Evolutionary conservation across 2,797 vertebrate genomes (phyloP).

Genomic region (Syngnathus rostellatus): DNA sequence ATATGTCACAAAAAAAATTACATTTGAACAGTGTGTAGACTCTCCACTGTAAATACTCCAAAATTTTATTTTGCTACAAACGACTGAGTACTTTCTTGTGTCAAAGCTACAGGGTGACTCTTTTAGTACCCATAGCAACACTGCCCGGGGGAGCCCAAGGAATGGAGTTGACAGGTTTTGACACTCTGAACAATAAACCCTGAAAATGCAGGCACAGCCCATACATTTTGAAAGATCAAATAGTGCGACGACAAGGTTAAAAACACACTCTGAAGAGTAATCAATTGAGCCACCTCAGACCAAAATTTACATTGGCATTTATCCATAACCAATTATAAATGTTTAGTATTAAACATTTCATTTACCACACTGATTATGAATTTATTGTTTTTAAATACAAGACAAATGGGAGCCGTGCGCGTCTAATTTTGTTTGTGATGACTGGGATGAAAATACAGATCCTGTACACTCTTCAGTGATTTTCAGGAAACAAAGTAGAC

Average conservation of each 20-base stretch:
- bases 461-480: neutral
- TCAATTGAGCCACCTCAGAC: neutral
- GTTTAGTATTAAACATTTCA: neutral
- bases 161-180: conserved; percentile 30
- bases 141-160: conserved; percentile 27
- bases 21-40: neutral
- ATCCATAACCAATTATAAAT: neutral
- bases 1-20: neutral
- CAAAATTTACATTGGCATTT: neutral
- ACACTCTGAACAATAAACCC: conserved; percentile 21
- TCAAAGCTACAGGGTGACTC: conserved; percentile 33
- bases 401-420: neutral
- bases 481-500: neutral
- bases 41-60: neutral
- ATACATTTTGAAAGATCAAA: conserved; percentile 39
- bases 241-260: conserved; percentile 6
- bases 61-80: neutral
- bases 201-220: conserved; percentile 10
- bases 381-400: neutral
- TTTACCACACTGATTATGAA: too few relatives aligned
- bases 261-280: neutral
- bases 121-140: conserved; percentile 50
- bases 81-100: conserved; percentile 26
- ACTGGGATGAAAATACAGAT: neutral
- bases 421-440: neutral